Percentiles rank a stretch among this genome's conserved stretches.
Evolutionary conservation across 2,113 vertebrate species (phyloP).

Genomic region (Actinemys pallida): DNA sequence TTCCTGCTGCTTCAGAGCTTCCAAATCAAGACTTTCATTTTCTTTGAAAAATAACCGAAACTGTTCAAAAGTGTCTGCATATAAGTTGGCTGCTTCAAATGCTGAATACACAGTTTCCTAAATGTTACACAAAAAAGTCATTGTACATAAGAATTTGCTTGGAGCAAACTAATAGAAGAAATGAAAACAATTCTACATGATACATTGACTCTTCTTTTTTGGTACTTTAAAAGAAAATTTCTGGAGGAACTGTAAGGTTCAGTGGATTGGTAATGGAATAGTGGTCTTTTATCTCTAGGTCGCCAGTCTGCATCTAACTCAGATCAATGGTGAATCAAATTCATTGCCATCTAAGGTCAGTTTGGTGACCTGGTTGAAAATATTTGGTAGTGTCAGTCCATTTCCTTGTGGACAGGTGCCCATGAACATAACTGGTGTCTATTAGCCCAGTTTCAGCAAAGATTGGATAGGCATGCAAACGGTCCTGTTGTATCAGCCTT

Average conservation of each 20-base stretch:
- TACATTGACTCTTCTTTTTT: neutral
- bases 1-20: conserved; percentile 78
- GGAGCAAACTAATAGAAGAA: neutral
- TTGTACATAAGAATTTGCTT: neutral
- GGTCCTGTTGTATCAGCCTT: neutral
- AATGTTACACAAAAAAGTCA: conserved; percentile 1
- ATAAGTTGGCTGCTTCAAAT: conserved; percentile 82
- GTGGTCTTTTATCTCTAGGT: neutral
- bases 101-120: conserved; percentile 82
- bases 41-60: conserved; percentile 84
- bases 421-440: neutral
- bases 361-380: neutral
- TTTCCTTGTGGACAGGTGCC: neutral
- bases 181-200: neutral
- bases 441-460: neutral
- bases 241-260: neutral
- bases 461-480: neutral
- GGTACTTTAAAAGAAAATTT: neutral
- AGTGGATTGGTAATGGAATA: neutral
- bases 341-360: neutral
- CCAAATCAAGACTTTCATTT: conserved; percentile 86
- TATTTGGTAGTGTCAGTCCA: neutral
- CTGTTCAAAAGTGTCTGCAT: conserved; percentile 82
- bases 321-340: neutral
- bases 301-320: neutral